phyloP scores from a whole-genome alignment of 2,797 vertebrate species.

The Galaxias olidus region DNA sequence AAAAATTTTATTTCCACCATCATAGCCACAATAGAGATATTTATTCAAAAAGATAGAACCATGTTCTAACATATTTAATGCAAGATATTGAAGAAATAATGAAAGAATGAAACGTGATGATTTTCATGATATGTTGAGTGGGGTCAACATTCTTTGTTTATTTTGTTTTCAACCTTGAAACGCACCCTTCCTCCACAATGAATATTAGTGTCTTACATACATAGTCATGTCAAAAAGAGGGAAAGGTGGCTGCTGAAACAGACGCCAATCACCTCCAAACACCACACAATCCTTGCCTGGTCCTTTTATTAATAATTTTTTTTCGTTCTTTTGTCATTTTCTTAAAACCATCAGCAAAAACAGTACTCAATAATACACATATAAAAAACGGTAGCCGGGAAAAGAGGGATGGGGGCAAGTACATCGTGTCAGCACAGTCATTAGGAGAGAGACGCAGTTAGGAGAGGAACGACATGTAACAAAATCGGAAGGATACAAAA shows the following conservation, averaged over 20 bases:
- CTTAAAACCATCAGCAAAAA: conserved; percentile 75
- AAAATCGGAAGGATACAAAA: conserved; percentile 60
- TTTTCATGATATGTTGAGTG: conserved; percentile 54
- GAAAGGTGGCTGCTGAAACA: conserved; percentile 51
- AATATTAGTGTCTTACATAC: conserved; percentile 76
- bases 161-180: conserved; percentile 68
- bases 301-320: conserved; percentile 43
- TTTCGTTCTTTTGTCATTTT: conserved; percentile 45
- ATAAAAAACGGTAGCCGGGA: conserved; percentile 38
- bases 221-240: conserved; percentile 63
- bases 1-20: no score
- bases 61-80: background rate
- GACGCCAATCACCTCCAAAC: conserved; percentile 56
- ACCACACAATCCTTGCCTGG: conserved; percentile 54
- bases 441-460: conserved; percentile 64
- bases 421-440: conserved; percentile 70
- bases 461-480: conserved; percentile 62
- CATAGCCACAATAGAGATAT: no score
- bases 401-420: conserved; percentile 54
- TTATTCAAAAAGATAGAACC: no score
- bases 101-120: conserved; percentile 17
- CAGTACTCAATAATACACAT: conserved; percentile 77
- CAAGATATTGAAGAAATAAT: conserved; percentile 1
- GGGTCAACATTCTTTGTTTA: conserved; percentile 69
- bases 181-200: conserved; percentile 69